Evolutionary conservation across 2,113 vertebrate genomes (phyloP).

Genomic region (Indicator indicator): DNA sequence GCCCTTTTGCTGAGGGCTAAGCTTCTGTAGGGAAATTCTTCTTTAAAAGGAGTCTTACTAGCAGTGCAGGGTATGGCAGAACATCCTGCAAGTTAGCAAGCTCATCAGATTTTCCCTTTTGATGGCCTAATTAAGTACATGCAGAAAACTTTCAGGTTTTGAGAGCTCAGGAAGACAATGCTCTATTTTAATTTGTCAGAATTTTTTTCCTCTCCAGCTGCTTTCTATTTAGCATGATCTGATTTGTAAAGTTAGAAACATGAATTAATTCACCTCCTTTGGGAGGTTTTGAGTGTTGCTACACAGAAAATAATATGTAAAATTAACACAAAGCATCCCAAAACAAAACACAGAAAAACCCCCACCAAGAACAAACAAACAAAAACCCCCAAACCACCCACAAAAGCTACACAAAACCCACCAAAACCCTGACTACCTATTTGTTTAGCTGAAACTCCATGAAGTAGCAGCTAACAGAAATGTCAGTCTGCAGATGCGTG

Average conservation of each 20-base stretch:
- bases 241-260: background rate
- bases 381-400: too few species aligned
- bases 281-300: background rate
- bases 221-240: background rate
- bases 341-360: too few species aligned
- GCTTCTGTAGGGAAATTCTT: background rate
- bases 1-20: background rate
- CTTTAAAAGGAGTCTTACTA: background rate
- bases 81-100: background rate
- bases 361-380: too few species aligned
- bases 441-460: background rate
- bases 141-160: background rate
- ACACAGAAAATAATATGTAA: background rate
- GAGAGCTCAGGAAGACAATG: background rate
- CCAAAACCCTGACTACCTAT: too few species aligned
- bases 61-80: background rate
- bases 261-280: background rate
- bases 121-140: background rate
- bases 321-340: background rate
- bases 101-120: background rate
- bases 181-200: background rate
- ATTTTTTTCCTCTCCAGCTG: background rate
- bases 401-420: too few species aligned
- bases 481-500: background rate
- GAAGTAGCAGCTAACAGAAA: background rate